Percentiles rank a stretch among this genome's conserved stretches.
Evolutionary conservation across 2,797 vertebrate species (phyloP).

Genomic region (Chiroxiphia lanceolata): DNA sequence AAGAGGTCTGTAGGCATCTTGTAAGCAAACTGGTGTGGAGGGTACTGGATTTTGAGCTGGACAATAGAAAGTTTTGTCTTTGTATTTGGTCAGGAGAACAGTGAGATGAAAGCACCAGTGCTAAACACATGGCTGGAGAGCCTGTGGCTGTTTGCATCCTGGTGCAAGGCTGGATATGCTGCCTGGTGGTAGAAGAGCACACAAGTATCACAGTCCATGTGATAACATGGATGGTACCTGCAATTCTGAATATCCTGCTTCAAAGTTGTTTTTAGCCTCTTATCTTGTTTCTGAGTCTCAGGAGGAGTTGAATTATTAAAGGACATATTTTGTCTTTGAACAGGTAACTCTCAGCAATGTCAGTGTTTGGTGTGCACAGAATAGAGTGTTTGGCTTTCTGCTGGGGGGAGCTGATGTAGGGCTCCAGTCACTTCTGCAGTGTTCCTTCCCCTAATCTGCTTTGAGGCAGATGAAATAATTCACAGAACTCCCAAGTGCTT

Average conservation of each 20-base stretch:
- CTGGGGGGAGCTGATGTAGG: not conserved
- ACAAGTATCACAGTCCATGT: rapidly evolving
- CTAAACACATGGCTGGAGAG: not conserved
- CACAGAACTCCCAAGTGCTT: not conserved
- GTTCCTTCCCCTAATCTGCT: not conserved
- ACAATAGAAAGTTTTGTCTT: not conserved
- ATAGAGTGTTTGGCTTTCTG: not conserved
- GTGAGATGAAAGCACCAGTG: not conserved
- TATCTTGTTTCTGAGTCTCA: not conserved
- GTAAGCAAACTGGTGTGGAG: not conserved
- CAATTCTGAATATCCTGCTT: not conserved
- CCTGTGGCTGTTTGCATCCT: not conserved
- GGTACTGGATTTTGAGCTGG: not conserved
- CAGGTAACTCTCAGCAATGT: not conserved
- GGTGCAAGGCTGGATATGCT: rapidly evolving
- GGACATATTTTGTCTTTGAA: not conserved
- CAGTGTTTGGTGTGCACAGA: not conserved
- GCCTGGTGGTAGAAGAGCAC: not conserved
- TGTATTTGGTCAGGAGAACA: not conserved
- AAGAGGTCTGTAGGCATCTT: not conserved
- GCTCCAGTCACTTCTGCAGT: not conserved
- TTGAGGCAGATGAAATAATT: conserved; percentile 2
- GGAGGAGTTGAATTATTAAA: not conserved
- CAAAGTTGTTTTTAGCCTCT: not conserved
- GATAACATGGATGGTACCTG: rapidly evolving